These are phyloP conservation scores for Thelaira solivaga DNA, from an alignment of 2,888 invertebrate genomes.

Conservation along the genomic window DNA sequence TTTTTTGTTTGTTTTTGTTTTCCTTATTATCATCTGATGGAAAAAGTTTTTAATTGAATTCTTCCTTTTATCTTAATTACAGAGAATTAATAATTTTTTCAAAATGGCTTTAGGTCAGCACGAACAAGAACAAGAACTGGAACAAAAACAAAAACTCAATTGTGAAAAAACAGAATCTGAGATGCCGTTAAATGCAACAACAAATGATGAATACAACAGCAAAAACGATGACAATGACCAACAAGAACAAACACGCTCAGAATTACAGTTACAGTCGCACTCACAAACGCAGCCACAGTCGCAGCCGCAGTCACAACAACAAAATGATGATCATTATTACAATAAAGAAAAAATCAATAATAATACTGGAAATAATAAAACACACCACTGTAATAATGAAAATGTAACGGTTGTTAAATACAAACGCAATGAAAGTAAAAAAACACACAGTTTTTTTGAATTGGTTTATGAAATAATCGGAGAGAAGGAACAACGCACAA, in stretches of 20 bases:
- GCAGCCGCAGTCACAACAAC: neutral
- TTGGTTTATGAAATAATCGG: slow-evolving; percentile 61
- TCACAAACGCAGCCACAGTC: no score
- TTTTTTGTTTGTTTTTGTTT: neutral
- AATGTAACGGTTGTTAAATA: slow-evolving; percentile 46
- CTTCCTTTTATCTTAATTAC: neutral
- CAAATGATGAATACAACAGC: slow-evolving; percentile 11
- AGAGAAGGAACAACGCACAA: slow-evolving; percentile 60
- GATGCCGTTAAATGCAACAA: slow-evolving; percentile 19
- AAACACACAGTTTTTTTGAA: slow-evolving; percentile 55
- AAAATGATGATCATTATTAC: slow-evolving; percentile 2
- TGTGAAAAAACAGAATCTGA: slow-evolving; percentile 43
- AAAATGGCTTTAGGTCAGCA: slow-evolving; percentile 46
- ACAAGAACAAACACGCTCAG: neutral
- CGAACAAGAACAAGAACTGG: slow-evolving; percentile 8
- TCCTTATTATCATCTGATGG: neutral
- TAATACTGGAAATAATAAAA: neutral
- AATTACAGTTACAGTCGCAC: no score
- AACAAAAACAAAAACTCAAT: slow-evolving; percentile 1
- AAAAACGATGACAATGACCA: slow-evolving; percentile 25
- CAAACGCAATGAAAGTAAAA: slow-evolving; percentile 51
- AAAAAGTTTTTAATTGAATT: neutral
- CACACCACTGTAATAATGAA: slow-evolving; percentile 29
- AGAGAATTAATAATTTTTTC: slow-evolving; percentile 23
- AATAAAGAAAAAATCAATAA: slow-evolving; percentile 37